Conservation (phyloP, 1,140 invertebrate species). For the Diorhabda sublineata region DNA sequence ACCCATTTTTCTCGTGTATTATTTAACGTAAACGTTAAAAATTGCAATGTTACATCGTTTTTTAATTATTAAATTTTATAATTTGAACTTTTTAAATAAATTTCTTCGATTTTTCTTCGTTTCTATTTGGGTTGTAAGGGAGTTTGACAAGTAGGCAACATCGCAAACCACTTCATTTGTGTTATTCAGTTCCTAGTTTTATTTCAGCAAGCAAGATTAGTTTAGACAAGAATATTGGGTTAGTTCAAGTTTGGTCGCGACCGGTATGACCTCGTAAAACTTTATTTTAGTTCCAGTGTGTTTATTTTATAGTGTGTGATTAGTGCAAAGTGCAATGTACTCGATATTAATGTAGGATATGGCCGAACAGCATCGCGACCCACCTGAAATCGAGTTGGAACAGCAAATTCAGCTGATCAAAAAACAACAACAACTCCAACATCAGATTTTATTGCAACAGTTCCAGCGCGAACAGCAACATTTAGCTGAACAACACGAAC, state of each 20-base stretch:
- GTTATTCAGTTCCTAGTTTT: background rate
- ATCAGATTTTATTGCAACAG: slow-evolving; percentile 64
- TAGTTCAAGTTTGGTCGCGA: slow-evolving; percentile 9
- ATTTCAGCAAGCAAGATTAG: slow-evolving; percentile 5
- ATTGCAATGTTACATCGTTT: no score
- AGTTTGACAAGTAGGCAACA: background rate
- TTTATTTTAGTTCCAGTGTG: slow-evolving; percentile 4
- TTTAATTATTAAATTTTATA: no score
- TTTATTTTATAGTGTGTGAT: slow-evolving; percentile 13
- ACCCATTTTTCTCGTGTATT: no score
- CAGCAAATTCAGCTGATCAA: slow-evolving; percentile 55
- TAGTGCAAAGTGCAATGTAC: slow-evolving; percentile 11
- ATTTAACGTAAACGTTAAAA: no score
- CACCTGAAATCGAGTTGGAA: slow-evolving; percentile 45
- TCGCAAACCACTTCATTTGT: background rate
- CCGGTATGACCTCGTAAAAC: slow-evolving; percentile 10
- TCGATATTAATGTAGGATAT: slow-evolving; percentile 29
- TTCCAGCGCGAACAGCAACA: slow-evolving; percentile 68
- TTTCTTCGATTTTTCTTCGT: no score
- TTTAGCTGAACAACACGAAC: slow-evolving; percentile 67
- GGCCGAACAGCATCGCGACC: slow-evolving; percentile 43
- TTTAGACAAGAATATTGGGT: slow-evolving; percentile 6
- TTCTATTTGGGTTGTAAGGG: no score
- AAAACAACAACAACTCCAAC: slow-evolving; percentile 69
- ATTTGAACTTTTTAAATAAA: no score